Base-by-base conservation (phyloP, 1,140 invertebrate species). In the Andrena cerasifolii region DNA sequence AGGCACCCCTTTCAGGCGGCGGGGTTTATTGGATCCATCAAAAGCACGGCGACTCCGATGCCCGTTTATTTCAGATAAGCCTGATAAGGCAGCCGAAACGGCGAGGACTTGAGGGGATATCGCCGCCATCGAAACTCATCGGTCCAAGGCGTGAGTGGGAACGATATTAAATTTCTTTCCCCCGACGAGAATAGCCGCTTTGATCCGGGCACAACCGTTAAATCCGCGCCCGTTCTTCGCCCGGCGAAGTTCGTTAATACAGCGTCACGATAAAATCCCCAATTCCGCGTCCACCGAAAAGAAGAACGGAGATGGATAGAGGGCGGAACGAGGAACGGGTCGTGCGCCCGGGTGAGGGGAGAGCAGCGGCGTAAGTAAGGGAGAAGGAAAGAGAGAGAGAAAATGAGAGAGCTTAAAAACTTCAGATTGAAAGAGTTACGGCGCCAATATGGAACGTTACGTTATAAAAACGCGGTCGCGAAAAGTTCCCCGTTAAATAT, bases 161-260 rank as follows among this genome's bases (percentile, higher is more conserved):
- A 78, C 83, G 83, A 84, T 85, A 85, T 85, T 85, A 84, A 84
- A 84, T 84, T 84, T 85, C 74, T 85, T 78, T 47, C 43, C 43
- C 24, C 62, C 33, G 21, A 26, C 78, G 82, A 79, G 82, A 84
- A 85, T 84, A 58, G 62, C 67, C 78, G 72, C 49, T 45, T 83
- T 85, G 82, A 85, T 80, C 83, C 73, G 54, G 40, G 70, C 59
- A 28, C 54, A 51, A 62, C 83, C 82, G 83, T 84, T 84, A 85
- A 85, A 85, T 84, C 82, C 82, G 71, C 78, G 78, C 63, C 63
- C 80, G 65, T 79, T 84, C 81, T 71, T 80, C 54, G 59, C 59
- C 33, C 56, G 45, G 31, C 54, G 58, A 76, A 84, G 62, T 85
- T 85, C 83, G 82, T 85, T 85, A 85, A 85, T 85, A 85, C 78